Base-by-base conservation (phyloP, 2,797 vertebrate genomes). In the Acanthiza pusilla region DNA sequence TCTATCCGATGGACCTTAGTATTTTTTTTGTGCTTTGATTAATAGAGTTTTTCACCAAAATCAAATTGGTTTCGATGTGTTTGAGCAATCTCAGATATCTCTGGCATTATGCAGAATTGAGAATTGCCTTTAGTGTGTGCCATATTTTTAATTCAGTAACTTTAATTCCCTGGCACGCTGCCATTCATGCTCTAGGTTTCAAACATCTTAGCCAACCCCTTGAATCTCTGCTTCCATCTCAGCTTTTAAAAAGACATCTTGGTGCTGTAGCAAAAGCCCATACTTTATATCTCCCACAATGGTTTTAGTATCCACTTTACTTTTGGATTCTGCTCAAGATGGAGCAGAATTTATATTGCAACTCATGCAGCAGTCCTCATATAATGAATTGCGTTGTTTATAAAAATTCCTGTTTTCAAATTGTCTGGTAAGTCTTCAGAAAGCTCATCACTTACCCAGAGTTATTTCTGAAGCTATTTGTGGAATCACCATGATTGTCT, bases 401-500 rank as follows among this genome's bases (percentile, higher is more conserved):
- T 91, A 94, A 82, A 78, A 96, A 95, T 94, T 96, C 91, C 94
- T 84, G 68, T 93, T 97, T 87, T 96, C 94, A 96, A 96, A 88
- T 96, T 96, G 84, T 94, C 91, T 96, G 89, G 21, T 80, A 84
- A 93, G 74, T 86, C 79, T 96, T 94, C 91, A 89, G 95, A 96
- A 97, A 95, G 89, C 96, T 95, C 94, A 91, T 95, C 89, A 87
- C 88, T 96, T 93, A 83, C 85, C 80, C 62, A 16, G 89, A 85
- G 63, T 92, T 95, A 94, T 96, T 96, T 97, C 91, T 88, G 83
- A 93, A 97, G 95, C 95, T 93, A 88, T 96, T 91, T 96, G 91
- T 91, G 80, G 95, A 97, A 97, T 98, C 96, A 96, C 74, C 82
- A 80, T 95, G 94, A 96, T 96, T 96, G 95, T 94, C 94, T 95